Base-by-base conservation (phyloP, 2,797 vertebrate genomes). In the Molossus molossus region DNA sequence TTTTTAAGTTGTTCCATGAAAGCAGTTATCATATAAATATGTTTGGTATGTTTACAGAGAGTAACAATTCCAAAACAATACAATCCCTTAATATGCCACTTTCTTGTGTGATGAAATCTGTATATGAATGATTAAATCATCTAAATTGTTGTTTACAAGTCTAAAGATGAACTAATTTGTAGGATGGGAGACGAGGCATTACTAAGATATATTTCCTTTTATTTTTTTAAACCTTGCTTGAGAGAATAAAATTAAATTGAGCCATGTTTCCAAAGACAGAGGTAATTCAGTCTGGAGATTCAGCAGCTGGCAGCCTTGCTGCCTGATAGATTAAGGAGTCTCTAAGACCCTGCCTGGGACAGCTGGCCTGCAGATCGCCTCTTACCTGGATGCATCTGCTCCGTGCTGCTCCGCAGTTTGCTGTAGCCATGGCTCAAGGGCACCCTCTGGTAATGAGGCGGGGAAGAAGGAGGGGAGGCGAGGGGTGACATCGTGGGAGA, bases 391-490 rank as follows among this genome's bases (percentile, higher is more conserved):
- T 98, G 98, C 76, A 98, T 98, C 60, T 99, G 94, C 57, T 99
- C 99, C 6, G 98, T 96, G 48, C 98, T 98, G 85, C 98, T 99
- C 96, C 99, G 98, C 97, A 99, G 98, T 97, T 98, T 98, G 95
- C 97, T 40, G 96, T 99, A 99, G 20, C 98, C 97, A 73, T 98
- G 99, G 97, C 96, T 98, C 93, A 98, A 94, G 94, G 98, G 96
- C 93, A 97, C 96, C 97, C 98, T 98, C 98, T 98, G 98, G 94
- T 99, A 98, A 95, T 97, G 97, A 94, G 98, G 98, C 0, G 99
- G 99, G 81, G 99, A 99, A 97, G 97, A 97, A 95, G 99, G 99
- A 14, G 99, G 99, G 1, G 99, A 99, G 86, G 97, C 98, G 87
- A 98, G 96, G 0, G 99, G 99, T 25, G 99, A 99, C 94, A 97